Conservation (phyloP, 2,888 invertebrate genomes). For the Ptilodon capucinus region DNA sequence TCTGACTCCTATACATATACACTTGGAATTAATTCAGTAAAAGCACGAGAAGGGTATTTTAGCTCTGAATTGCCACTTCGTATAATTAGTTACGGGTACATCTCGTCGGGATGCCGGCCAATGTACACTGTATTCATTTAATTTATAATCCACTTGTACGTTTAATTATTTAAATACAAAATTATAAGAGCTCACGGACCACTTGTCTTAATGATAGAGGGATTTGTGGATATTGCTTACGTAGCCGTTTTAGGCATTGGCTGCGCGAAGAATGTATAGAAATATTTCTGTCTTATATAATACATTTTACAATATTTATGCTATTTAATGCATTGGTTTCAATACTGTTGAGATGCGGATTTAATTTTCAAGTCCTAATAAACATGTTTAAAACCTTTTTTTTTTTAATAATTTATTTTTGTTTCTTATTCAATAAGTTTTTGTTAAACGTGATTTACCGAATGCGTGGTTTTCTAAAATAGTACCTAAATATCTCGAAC, state of each 20-base stretch:
- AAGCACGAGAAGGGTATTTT: conserved; percentile 27
- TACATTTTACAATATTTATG: too few relatives aligned
- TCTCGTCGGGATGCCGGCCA: conserved; percentile 11
- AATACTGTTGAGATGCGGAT: too few relatives aligned
- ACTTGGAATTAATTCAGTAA: conserved; percentile 27
- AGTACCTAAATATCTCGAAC: too few relatives aligned
- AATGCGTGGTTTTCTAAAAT: too few relatives aligned
- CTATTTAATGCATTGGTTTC: too few relatives aligned
- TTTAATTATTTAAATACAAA: conserved; percentile 30
- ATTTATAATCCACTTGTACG: conserved; percentile 32
- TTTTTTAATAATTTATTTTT: too few relatives aligned
- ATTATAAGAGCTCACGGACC: conserved; percentile 21
- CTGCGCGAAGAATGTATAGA: background rate
- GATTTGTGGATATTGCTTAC: conserved; percentile 4
- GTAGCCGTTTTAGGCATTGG: background rate
- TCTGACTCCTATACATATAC: background rate
- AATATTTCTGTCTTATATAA: background rate
- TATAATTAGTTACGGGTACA: conserved; percentile 30
- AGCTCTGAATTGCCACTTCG: conserved; percentile 28
- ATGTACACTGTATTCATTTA: conserved; percentile 30
- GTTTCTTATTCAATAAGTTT: too few relatives aligned
- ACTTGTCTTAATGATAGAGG: conserved; percentile 20
- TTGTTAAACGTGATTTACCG: too few relatives aligned
- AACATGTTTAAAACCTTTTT: too few relatives aligned
- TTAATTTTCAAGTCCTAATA: too few relatives aligned